phyloP scores from a whole-genome alignment of 2,113 vertebrate species.

The Fulica atra region DNA sequence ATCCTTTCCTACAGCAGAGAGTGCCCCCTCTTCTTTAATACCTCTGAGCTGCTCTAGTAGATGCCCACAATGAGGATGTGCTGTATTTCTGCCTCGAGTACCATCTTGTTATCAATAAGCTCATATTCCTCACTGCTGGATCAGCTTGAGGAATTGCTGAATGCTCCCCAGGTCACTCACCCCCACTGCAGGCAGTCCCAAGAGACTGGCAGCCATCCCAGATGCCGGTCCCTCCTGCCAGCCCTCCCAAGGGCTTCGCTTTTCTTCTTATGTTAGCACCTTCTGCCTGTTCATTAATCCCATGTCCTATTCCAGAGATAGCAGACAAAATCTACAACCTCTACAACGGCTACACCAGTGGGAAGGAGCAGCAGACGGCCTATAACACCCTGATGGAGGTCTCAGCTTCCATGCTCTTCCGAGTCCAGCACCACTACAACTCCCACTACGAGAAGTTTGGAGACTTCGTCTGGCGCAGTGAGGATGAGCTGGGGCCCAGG shows the following conservation, averaged over 20 bases:
- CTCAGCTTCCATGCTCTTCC: conserved; percentile 88
- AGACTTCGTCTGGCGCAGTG: conserved; percentile 97
- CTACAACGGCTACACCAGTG: conserved; percentile 98
- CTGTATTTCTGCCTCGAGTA: background rate
- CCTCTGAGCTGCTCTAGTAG: background rate
- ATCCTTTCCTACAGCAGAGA: background rate
- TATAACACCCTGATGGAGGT: conserved; percentile 98
- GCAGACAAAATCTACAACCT: conserved; percentile 97
- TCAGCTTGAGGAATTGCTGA: background rate
- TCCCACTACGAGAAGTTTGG: conserved; percentile 98
- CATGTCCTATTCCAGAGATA: conserved; percentile 80
- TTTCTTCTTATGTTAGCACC: background rate
- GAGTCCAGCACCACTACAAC: conserved; percentile 97
- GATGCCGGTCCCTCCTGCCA: background rate
- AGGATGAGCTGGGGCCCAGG: conserved; percentile 97
- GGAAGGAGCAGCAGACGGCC: conserved; percentile 98
- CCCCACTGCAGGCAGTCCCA: background rate
- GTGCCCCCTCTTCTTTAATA: background rate
- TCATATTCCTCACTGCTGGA: background rate
- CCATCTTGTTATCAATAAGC: background rate
- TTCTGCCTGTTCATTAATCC: background rate
- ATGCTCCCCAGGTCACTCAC: background rate
- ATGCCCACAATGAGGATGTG: background rate
- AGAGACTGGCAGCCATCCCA: background rate
- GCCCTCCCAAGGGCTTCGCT: background rate